Evolutionary conservation across 2,113 vertebrate genomes (phyloP), one percentile per base, ranked within the genome.

Genomic region (Hippocampus guttulatus): DNA sequence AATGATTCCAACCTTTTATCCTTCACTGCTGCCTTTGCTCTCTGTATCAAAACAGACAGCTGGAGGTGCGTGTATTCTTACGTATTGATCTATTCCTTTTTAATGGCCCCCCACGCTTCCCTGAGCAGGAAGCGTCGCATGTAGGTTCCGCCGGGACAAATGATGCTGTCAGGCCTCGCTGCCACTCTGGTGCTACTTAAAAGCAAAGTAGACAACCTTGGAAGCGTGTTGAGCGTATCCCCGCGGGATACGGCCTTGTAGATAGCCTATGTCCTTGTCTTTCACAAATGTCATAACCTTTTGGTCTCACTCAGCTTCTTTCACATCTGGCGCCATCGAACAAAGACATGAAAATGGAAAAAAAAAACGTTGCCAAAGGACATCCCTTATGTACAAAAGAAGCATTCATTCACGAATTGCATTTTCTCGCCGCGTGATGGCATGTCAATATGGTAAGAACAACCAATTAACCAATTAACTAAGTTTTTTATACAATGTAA

Each of bases 1-100:
- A 77, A 67, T 65, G 68, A 49, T 64, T 78, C 60, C 73, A 77
- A 41, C 67, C 63, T 75, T 45, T 63, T 74, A 64, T 74, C 58
- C 77, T 81, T 72, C 71, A 38, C 67, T 68, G 49, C 55, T 74
- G 51, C 23, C 69, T 60, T 79, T 64, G 49, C 57, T 73, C 64
- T 70, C 65, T 67, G 60, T 71, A 79, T 85, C 81, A 85, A 55
- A 78, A 86, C 82, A 77, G 76, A 75, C 71, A 74, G 71, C 77
- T 69, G 11, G 78, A 76, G 75, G 76, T 86, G 72, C 71, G 21
- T 79, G 78, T 71, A 76, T 81, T 84, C 71, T 77, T 82, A 68
- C 78, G 62, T 88, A 91, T 89, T 75, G 87, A 87, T 89, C 82
- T 45, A 84, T 87, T 75, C 72, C 85, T 87, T 86, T 86, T 85